These are phyloP conservation scores for silkworm (Bombyx mori) DNA, from an alignment of 1,140 invertebrate species.

Conservation along the genomic window ASM3026992v2 NC_085129.1:15635501-15636000, in stretches of 20 bases:
- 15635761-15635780: conserved; percentile 72
- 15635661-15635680: no score
- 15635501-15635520: no score
- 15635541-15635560: no score
- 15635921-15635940: not conserved
- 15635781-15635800: conserved; percentile 21
- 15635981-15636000: not conserved
- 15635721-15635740: conserved; percentile 37
- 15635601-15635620: no score
- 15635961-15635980: not conserved
- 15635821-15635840: conserved; percentile 5
- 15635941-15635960: conserved; percentile 4
- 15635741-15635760: conserved; percentile 72
- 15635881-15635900: conserved; percentile 22
- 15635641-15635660: no score
- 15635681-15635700: conserved; percentile 15
- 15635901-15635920: conserved; percentile 28
- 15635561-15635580: no score
- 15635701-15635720: conserved; percentile 1
- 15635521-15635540: no score
- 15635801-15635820: conserved; percentile 29
- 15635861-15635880: conserved; percentile 31
- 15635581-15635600: no score
- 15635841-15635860: conserved; percentile 34
- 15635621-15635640: no score